Base-by-base conservation (phyloP, 2,888 invertebrate genomes). In the Drosophila sordidapex region DNA sequence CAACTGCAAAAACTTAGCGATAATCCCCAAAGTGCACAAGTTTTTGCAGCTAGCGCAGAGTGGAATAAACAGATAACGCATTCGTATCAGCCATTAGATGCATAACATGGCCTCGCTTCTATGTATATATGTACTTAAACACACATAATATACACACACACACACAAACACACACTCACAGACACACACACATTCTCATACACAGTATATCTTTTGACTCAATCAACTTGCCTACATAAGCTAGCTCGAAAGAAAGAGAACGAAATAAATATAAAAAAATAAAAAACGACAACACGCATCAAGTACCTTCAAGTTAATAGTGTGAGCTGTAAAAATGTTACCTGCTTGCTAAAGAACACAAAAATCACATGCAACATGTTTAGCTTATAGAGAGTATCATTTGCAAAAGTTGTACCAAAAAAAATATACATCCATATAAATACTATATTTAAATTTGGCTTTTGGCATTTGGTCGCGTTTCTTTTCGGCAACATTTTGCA, bases 311-410 rank as follows among this genome's bases (percentile, higher is more conserved):
- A 89, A 81, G 64, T 77, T 84, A 83, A 92, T 92, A 91, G 91
- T 90, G 89, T 87, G 92, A 92, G 92, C 92, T 92, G 92, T 92
- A 92, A 92, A 92, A 91, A 92, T 83, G 92, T 91, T 92, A 92
- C 92, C 92, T 92, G 92, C 92, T 92, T 92, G 86, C 91, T 87
- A 90, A 70, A 72, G 66, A 84, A 70, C 60, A 66, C 52, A 52
- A 62, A 58, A 61, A 70, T 53, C 46, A 70, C 71, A 59, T 63
- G 59, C 65, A 67, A 70, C 61, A 65, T 66, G 52, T 51, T 70
- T 65, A 70, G 73, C 80, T 71, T 70, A 71, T 72, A 67, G 54
- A 64, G 51, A 54, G 13, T 49, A 69, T 72, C 57, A 64, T 74
- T 87, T 87, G 85, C 87, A 65, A 68, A 67, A 60, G 57, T 76